phyloP scores from a whole-genome alignment of 1,140 invertebrate genomes.

The Lysiphlebus fabarum region DNA sequence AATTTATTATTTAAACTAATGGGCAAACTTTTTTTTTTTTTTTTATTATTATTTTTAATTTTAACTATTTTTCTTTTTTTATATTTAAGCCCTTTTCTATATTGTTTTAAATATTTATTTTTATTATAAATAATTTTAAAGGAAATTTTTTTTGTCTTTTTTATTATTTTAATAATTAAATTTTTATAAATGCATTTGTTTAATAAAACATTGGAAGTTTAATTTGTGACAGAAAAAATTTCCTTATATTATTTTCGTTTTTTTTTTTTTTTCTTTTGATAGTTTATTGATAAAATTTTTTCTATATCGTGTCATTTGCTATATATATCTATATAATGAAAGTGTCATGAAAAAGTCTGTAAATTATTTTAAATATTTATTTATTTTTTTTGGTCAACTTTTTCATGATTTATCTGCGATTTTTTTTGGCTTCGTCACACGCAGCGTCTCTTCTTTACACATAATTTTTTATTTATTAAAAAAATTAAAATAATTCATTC shows the following conservation, averaged over 20 bases:
- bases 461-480: background rate
- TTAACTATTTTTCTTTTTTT: background rate
- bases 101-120: conserved; percentile 2
- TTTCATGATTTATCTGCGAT: conserved; percentile 13
- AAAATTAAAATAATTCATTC: background rate
- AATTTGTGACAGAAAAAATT: no score
- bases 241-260: background rate
- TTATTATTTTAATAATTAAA: background rate
- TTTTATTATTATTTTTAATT: background rate
- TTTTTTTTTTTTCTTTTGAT: no score
- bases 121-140: background rate
- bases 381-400: conserved; percentile 2
- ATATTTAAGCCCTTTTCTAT: background rate
- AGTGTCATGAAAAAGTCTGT: background rate
- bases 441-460: conserved; percentile 17
- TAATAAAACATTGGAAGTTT: no score
- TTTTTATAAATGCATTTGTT: no score
- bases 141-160: background rate
- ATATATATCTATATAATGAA: no score
- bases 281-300: background rate
- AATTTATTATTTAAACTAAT: background rate
- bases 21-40: conserved; percentile 3
- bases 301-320: background rate
- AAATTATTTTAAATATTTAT: background rate
- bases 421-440: conserved; percentile 12